Percentiles rank a stretch among this genome's conserved stretches.
These are phyloP conservation scores for Periophthalmodon schlosseri DNA, from an alignment of 2,113 vertebrate genomes.

Conservation along the genomic window DNA sequence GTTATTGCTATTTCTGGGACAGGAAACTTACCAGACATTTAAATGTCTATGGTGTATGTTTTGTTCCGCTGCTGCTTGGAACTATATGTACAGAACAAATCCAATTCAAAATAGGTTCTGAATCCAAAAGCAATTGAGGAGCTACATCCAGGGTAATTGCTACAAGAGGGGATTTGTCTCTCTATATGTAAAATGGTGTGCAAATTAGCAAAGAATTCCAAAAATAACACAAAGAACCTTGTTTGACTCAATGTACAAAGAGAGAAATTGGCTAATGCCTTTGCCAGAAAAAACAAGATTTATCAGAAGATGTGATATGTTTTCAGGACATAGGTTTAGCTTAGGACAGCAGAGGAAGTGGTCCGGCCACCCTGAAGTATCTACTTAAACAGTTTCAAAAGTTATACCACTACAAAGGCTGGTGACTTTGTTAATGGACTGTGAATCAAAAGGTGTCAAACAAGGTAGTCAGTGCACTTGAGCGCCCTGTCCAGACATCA, in stretches of 20 bases:
- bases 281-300: slow-evolving; percentile 44
- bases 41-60: slow-evolving; percentile 9
- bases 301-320: slow-evolving; percentile 24
- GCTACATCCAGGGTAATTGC: slow-evolving; percentile 4
- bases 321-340: slow-evolving; percentile 20
- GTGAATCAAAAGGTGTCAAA: slow-evolving; percentile 26
- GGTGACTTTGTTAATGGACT: slow-evolving; percentile 20
- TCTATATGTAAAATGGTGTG: slow-evolving; percentile 27
- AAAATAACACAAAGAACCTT: slow-evolving; percentile 14
- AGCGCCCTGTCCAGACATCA: neutral
- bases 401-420: slow-evolving; percentile 11
- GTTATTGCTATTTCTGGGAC: slow-evolving; percentile 33
- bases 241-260: slow-evolving; percentile 10
- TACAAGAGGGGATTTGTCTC: slow-evolving; percentile 4
- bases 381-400: slow-evolving; percentile 17
- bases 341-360: slow-evolving; percentile 26
- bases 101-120: slow-evolving; percentile 2
- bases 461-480: slow-evolving; percentile 26
- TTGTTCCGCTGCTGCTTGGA: slow-evolving; percentile 16
- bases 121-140: slow-evolving; percentile 30
- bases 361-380: slow-evolving; percentile 11
- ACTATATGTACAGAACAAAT: neutral
- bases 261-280: neutral
- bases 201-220: slow-evolving; percentile 37
- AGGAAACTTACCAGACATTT: slow-evolving; percentile 25